Percentiles rank a stretch among this genome's conserved stretches.
These are phyloP conservation scores for Coelopa pilipes DNA, from an alignment of 2,888 invertebrate species.

Conservation along the genomic window DNA sequence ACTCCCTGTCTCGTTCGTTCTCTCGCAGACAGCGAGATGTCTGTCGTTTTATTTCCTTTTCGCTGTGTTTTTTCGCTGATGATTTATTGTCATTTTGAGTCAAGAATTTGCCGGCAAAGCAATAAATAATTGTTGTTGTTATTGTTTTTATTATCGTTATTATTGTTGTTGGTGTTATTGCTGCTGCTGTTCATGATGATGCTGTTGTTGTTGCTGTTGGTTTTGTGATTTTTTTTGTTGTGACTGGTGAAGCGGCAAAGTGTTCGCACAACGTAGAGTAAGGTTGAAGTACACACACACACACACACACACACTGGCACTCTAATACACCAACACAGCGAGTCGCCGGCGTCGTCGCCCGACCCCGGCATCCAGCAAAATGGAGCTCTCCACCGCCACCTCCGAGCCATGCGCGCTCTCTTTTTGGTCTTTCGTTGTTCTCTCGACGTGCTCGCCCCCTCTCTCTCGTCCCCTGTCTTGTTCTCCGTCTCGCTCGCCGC, in stretches of 20 bases:
- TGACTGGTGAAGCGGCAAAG: conserved; percentile 16
- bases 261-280: neutral
- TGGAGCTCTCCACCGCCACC: neutral
- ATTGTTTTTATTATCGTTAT: conserved; percentile 25
- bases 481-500: neutral
- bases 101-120: conserved; percentile 60
- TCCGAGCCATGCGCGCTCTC: conserved; percentile 10
- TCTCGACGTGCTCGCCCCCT: neutral
- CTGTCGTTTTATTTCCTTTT: neutral
- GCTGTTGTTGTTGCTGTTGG: conserved; percentile 39
- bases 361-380: neutral
- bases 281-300: neutral
- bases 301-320: conserved; percentile 15
- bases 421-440: conserved; percentile 5
- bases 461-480: neutral
- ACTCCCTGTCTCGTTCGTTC: too few species aligned
- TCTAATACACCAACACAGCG: neutral
- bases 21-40: too few species aligned
- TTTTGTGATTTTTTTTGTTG: conserved; percentile 2
- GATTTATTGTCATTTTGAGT: conserved; percentile 60
- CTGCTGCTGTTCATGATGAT: conserved; percentile 9
- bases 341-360: too few species aligned
- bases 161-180: conserved; percentile 3
- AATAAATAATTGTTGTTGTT: conserved; percentile 61
- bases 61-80: conserved; percentile 42